phyloP scores from a whole-genome alignment of 2,113 vertebrate genomes.

The Seriola aureovittata region DNA sequence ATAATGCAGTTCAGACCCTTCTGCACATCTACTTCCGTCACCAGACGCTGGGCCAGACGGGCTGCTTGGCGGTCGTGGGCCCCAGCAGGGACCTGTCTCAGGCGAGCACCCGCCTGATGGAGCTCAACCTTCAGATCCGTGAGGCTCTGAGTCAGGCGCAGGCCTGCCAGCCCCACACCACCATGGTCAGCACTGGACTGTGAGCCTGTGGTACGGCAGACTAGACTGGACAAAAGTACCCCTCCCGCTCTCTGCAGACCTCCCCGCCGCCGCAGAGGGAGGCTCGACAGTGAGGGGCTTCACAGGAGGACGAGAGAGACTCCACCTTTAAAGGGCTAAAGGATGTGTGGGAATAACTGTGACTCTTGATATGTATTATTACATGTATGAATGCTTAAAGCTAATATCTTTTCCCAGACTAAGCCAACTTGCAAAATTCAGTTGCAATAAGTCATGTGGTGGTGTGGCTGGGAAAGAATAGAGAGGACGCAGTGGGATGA shows the following conservation, averaged over 20 bases:
- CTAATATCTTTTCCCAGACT: slow-evolving; percentile 74
- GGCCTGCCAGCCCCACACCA: slow-evolving; percentile 78
- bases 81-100: slow-evolving; percentile 94
- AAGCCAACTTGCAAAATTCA: slow-evolving; percentile 78
- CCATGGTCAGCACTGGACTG: slow-evolving; percentile 90
- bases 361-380: slow-evolving; percentile 74
- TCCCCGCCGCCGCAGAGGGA: slow-evolving; percentile 54
- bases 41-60: slow-evolving; percentile 96
- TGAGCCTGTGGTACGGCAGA: slow-evolving; percentile 77
- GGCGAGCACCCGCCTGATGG: slow-evolving; percentile 94
- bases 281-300: slow-evolving; percentile 29
- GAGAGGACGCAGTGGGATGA: slow-evolving; percentile 76
- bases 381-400: slow-evolving; percentile 76
- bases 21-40: slow-evolving; percentile 98
- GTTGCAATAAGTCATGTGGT: slow-evolving; percentile 80
- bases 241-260: slow-evolving; percentile 41
- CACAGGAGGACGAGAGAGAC: slow-evolving; percentile 69
- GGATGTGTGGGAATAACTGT: slow-evolving; percentile 81
- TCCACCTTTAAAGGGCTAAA: slow-evolving; percentile 86
- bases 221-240: slow-evolving; percentile 47
- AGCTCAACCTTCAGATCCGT: slow-evolving; percentile 97
- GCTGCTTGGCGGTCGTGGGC: slow-evolving; percentile 93
- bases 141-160: slow-evolving; percentile 93
- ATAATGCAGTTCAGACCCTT: slow-evolving; percentile 93
- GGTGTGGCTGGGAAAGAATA: slow-evolving; percentile 60